Evolutionary conservation across 2,797 vertebrate species (phyloP).

Genomic region (Takifugu rubripes): DNA sequence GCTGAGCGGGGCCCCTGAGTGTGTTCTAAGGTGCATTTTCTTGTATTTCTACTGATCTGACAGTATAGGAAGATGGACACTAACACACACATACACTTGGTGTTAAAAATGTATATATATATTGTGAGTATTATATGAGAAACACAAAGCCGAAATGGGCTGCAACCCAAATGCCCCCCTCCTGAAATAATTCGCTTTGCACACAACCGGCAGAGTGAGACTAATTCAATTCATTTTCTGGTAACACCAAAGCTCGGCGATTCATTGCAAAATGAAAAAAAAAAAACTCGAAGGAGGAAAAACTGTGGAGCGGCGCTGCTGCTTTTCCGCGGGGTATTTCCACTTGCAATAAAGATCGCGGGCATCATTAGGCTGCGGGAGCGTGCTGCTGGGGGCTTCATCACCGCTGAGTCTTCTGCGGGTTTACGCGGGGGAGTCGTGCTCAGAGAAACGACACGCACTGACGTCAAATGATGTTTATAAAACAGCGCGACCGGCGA

Average conservation of each 20-base stretch:
- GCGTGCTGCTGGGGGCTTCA: constrained; percentile 13
- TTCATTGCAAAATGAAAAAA: constrained; percentile 25
- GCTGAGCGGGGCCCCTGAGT: background rate
- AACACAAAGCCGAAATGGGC: constrained; percentile 18
- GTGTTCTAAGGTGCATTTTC: constrained; percentile 1
- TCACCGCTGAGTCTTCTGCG: background rate
- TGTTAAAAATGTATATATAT: background rate
- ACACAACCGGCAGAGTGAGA: constrained; percentile 20
- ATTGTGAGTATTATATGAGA: background rate
- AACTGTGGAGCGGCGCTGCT: constrained; percentile 18
- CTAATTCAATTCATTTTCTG: constrained; percentile 48
- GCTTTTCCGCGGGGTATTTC: constrained; percentile 28
- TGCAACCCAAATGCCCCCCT: constrained; percentile 18
- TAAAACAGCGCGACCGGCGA: constrained; percentile 44
- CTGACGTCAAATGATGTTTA: constrained; percentile 58
- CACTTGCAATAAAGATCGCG: constrained; percentile 44
- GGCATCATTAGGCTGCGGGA: constrained; percentile 17
- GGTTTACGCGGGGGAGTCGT: constrained; percentile 17
- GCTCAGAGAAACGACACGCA: constrained; percentile 10
- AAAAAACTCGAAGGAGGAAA: constrained; percentile 22
- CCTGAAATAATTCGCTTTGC: constrained; percentile 45
- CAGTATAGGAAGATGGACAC: too few species aligned
- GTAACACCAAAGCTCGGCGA: constrained; percentile 32
- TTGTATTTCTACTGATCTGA: background rate
- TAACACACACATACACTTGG: background rate